Evolutionary conservation across 2,888 invertebrate genomes (phyloP).

Genomic region (Eustalomyia histrio): DNA sequence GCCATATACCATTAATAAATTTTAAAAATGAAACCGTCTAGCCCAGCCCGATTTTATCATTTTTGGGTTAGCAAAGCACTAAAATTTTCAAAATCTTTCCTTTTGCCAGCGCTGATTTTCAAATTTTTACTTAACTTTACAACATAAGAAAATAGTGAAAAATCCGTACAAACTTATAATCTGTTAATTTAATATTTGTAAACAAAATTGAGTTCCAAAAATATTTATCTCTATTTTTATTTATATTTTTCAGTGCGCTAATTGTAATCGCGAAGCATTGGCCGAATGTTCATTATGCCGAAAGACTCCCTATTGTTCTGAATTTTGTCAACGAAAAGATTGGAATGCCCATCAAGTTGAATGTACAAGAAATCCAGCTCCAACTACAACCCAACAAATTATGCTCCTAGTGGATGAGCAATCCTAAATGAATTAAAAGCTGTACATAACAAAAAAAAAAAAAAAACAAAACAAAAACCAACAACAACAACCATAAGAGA

Average conservation of each 20-base stretch:
- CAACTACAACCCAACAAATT: constrained; percentile 87
- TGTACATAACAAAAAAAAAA: constrained; percentile 67
- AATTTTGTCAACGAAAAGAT: constrained; percentile 94
- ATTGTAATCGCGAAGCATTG: constrained; percentile 92
- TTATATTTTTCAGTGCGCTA: constrained; percentile 86
- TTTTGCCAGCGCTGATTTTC: no score
- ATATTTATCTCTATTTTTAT: background rate
- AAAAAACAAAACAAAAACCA: no score
- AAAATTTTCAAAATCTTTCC: no score
- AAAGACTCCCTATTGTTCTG: constrained; percentile 92
- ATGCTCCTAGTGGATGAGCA: constrained; percentile 92
- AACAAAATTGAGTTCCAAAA: no score
- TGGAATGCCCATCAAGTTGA: constrained; percentile 93
- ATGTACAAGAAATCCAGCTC: constrained; percentile 86
- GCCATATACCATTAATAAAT: no score
- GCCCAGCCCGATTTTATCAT: no score
- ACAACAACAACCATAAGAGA: constrained; percentile 48
- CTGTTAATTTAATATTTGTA: no score
- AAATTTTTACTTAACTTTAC: no score
- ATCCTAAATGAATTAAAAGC: constrained; percentile 77
- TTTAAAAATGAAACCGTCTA: no score
- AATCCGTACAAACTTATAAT: no score
- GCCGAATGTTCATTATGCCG: constrained; percentile 93
- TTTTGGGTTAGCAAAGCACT: no score
- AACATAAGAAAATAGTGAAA: no score